Evolutionary conservation across 2,113 vertebrate genomes (phyloP).

Genomic region (Anoura caudifer): DNA sequence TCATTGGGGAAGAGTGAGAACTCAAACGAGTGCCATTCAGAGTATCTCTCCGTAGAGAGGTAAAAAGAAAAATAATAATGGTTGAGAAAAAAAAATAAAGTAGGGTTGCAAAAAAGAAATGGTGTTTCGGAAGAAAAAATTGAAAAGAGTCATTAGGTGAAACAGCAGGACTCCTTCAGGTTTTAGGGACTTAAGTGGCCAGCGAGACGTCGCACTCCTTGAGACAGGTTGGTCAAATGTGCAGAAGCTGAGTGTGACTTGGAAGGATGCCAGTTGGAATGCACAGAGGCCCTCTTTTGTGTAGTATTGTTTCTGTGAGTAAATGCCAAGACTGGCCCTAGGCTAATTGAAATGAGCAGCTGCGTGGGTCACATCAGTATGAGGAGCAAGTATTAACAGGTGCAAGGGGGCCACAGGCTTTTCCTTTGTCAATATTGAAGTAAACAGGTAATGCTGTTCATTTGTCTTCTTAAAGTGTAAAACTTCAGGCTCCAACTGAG

Average conservation of each 20-base stretch:
- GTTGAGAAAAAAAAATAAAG: background rate
- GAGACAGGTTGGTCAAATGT: slow-evolving; percentile 36
- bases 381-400: slow-evolving; percentile 67
- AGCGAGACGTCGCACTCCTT: background rate
- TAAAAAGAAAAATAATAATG: background rate
- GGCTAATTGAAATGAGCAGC: slow-evolving; percentile 76
- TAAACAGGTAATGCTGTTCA: slow-evolving; percentile 67
- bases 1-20: background rate
- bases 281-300: background rate
- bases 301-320: slow-evolving; percentile 36
- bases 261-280: slow-evolving; percentile 62
- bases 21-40: background rate
- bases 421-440: slow-evolving; percentile 64
- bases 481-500: slow-evolving; percentile 54
- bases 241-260: slow-evolving; percentile 58
- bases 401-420: slow-evolving; percentile 64
- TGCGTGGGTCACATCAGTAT: slow-evolving; percentile 61
- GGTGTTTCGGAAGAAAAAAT: background rate
- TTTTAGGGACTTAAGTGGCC: background rate
- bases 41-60: background rate
- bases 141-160: background rate
- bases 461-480: slow-evolving; percentile 60
- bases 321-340: slow-evolving; percentile 70
- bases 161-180: background rate
- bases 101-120: background rate